phyloP scores from a whole-genome alignment of 1,140 invertebrate genomes.

The Cardiocondyla obscurior region DNA sequence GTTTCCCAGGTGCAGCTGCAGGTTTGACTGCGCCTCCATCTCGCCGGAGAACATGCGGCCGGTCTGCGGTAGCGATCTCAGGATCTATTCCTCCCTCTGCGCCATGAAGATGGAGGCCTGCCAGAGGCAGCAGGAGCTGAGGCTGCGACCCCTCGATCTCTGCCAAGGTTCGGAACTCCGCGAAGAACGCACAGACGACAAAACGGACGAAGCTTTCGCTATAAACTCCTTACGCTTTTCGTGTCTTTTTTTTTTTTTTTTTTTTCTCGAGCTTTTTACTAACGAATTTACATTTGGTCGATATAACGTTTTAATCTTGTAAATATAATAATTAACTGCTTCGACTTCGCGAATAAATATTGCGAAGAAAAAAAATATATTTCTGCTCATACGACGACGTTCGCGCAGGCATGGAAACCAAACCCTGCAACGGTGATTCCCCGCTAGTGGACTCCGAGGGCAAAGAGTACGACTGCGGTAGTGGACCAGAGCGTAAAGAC shows the following conservation, averaged over 20 bases:
- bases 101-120: constrained; percentile 95
- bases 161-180: constrained; percentile 88
- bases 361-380: background rate
- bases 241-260: too few relatives aligned
- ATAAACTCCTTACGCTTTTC: background rate
- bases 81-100: constrained; percentile 92
- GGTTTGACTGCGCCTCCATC: constrained; percentile 87
- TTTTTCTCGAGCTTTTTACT: background rate
- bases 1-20: constrained; percentile 91
- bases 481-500: constrained; percentile 89
- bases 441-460: constrained; percentile 89
- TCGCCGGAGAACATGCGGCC: constrained; percentile 85
- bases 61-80: constrained; percentile 93
- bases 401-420: constrained; percentile 90
- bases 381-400: background rate
- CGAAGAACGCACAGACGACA: background rate
- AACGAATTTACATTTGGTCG: background rate
- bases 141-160: constrained; percentile 90
- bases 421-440: constrained; percentile 93
- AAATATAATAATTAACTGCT: too few relatives aligned
- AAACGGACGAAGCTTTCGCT: background rate
- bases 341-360: background rate
- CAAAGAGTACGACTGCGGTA: constrained; percentile 93
- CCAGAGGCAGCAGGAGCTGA: constrained; percentile 91
- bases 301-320: background rate